Evolutionary conservation across 35 echinoderm and acorn worm species (phyloP).

Genomic region (Ptychodera flava): DNA sequence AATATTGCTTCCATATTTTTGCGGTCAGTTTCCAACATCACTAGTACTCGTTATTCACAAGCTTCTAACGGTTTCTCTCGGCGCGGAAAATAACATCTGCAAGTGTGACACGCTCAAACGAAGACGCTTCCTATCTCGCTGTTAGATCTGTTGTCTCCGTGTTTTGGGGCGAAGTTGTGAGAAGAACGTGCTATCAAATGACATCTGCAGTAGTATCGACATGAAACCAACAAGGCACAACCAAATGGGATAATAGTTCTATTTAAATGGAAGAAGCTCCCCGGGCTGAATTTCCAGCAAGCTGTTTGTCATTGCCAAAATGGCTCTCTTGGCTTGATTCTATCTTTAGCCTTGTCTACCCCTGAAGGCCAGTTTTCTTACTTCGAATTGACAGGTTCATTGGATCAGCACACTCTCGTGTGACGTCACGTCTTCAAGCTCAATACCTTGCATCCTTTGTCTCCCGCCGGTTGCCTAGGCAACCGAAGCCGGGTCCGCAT

Average conservation of each 20-base stretch:
- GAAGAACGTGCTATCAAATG: background rate
- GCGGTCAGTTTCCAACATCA: no score
- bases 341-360: background rate
- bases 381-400: background rate
- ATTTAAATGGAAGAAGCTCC: background rate
- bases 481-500: background rate
- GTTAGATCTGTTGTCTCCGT: background rate
- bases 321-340: background rate
- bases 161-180: background rate
- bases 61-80: no score
- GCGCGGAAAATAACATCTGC: no score
- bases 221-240: background rate
- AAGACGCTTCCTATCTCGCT: no score
- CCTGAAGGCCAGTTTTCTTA: background rate
- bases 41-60: no score
- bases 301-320: background rate
- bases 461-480: background rate
- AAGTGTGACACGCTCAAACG: no score
- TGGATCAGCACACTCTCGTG: background rate
- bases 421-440: background rate
- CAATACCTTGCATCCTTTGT: background rate
- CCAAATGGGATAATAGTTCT: background rate
- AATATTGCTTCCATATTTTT: no score
- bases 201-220: background rate
- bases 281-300: background rate